phyloP scores from a whole-genome alignment of 2,888 invertebrate species.

The Lamellibrachia satsuma region DNA sequence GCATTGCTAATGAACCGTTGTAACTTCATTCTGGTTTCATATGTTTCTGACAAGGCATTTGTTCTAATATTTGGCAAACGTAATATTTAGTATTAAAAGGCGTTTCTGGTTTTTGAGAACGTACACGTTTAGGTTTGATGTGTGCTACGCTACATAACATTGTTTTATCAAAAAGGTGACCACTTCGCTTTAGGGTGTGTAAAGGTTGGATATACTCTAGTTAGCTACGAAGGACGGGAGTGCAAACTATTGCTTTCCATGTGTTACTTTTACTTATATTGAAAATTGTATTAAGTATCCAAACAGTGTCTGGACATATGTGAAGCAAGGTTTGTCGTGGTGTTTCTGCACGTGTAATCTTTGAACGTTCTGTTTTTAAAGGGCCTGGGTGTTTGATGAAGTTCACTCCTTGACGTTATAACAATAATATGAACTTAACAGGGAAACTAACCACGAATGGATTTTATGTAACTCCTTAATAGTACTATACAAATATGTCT shows the following conservation, averaged over 20 bases:
- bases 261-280: not conserved
- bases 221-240: not conserved
- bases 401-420: no score
- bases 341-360: not conserved
- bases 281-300: not conserved
- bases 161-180: not conserved
- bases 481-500: not conserved
- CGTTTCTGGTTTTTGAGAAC: not conserved
- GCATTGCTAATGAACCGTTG: no score
- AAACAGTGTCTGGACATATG: not conserved
- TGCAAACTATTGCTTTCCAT: not conserved
- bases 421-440: no score
- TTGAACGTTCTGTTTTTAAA: not conserved
- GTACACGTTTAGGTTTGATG: not conserved
- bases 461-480: not conserved
- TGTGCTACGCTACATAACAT: not conserved
- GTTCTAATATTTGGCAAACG: not conserved
- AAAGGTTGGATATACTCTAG: not conserved
- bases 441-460: not conserved
- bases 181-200: not conserved
- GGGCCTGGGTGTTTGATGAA: not conserved
- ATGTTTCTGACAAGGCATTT: not conserved
- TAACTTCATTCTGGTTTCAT: not conserved
- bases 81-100: not conserved
- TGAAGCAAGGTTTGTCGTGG: not conserved